Evolutionary conservation across 64 coral and sea anemone species (phyloP), one percentile per base, ranked within the genome.

Genomic region (Pocillopora verrucosa): DNA sequence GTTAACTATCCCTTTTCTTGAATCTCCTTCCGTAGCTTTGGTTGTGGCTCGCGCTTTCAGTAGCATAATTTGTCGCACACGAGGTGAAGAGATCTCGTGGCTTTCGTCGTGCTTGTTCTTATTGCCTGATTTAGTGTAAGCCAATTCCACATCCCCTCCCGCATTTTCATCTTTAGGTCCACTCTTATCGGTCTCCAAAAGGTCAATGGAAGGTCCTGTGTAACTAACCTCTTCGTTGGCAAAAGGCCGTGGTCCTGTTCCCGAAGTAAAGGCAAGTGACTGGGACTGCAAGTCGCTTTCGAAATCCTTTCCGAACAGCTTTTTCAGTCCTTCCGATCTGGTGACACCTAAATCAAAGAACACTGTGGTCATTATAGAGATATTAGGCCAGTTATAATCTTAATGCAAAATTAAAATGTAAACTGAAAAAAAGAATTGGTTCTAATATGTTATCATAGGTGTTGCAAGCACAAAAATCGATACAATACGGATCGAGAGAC

Each of bases 211-310:
- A 56, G 22, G 37, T n/a, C 70, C 41, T 25, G 63, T 45, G 1
- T 38, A 56, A 41, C 56, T 17, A 14, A 68, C 36, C 6, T 72
- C 64, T 24, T 84, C 64, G 19, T 84, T 41, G 5, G 60, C 80
- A 83, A 83, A 65, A 19, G 7, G 14, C 62, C 41, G 59, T 65
- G 60, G 80, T 5, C 22, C 38, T 16, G 10, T 41, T 38, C 17
- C 80, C 10, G 60, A 65, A 56, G 67, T 70, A 70, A 72, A 84
- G 19, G 37, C 82, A 10, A 84, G 36, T 41, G 63, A 70, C 14
- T 56, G 61, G 10, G 82, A 84, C 36, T 84, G 82, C 51, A 67
- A 41, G n/a, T 72, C 37, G 36, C 37, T 72, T 72, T 84, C 15
- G 64, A 38, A 67, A 67, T 41, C 69, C 34, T 37, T 22, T 72